Base-by-base conservation (phyloP, 2,888 invertebrate species). In the Trisateles emortualis region DNA sequence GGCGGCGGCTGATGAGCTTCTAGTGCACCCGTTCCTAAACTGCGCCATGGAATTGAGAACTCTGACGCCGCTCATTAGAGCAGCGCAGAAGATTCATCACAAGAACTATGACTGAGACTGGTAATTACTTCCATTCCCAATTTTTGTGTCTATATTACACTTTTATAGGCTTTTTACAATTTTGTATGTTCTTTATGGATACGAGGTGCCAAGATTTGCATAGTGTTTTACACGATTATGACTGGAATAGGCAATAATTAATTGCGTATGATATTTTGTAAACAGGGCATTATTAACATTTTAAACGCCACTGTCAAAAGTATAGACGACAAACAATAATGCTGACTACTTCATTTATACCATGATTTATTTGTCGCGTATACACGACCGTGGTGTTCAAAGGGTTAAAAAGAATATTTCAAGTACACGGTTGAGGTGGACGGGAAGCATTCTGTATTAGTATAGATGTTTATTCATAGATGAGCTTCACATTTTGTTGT, bases 51-150 rank as follows among this genome's bases (percentile, higher is more conserved):
- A 97, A 74, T 93, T 98, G 13, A 93, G 94, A 47, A 96, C 97
- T 0, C 93, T 99, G 26, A 96, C 96, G 55, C 98, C 98, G 22
- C 95, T 99, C 58, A 99, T 99, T 67, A 95, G 95, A 80, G 98
- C 98, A 42, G 99, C 99, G 38, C 97, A 98, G 76, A 96, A 96
- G 83, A 96, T 98, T 74, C 93, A 97, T 41, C 95, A 95, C 71
- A 96, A 96, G 78, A 91, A 79, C 68, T 87, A 81, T 60, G 89
- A 92, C 70, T 91, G 82, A 88, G 76, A 77, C 71, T 76, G 79
- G 76, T 83, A 78, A 77, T 53, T 61, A 55, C 65, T 75, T 79
- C 77, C 78, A 80, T 81, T 81, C 83, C 79, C 66, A 54, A 64
- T 66, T 68, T 74, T 71, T 77, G 72, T 52, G 72, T 52, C 61